Evolutionary conservation across 2,888 invertebrate species (phyloP), one percentile per base, ranked within the genome.

Genomic region (Meganola albula): DNA sequence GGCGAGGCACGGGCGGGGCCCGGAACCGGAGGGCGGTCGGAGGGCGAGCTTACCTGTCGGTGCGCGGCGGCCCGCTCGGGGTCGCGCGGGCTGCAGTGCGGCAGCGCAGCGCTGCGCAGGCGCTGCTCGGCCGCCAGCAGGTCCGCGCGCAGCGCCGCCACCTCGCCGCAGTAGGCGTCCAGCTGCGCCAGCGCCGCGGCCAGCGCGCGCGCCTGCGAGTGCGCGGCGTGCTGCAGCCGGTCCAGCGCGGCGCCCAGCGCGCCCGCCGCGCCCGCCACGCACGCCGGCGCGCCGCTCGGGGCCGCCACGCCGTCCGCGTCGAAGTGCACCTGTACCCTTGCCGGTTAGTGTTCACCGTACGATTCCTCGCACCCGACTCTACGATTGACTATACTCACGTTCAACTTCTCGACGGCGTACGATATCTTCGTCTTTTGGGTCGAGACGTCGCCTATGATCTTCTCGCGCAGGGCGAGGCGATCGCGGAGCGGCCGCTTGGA

Each of bases 361-460:
- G 16, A 6, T 16, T 16, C 16, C 16, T n/a, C n/a, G n/a, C n/a
- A n/a, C n/a, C n/a, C n/a, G 14, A 8, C 10, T 4, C 27, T 25
- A 16, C 28, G 22, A 18, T 10, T 24, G 30, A n/a, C n/a, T 12
- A 21, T 10, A 84, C 86, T 88, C 84, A 93, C 94, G 88, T 95
- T 93, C 48, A 97, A 88, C 78, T 97, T 97, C 76, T 97, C 96
- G 57, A 96, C 91, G 33, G 96, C 93, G 63, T 97, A 90, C 23
- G 91, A 89, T 54, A 97, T 92, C 80, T 96, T 96, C 1, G 95
- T 95, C 73, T 94, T 94, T 74, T 97, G 96, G 50, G 95, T 94
- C 44, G 94, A 90, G 36, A 95, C 91, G 65, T 97, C 96, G 50
- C 93, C 93, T 41, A 94, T 82, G 68, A 94, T 91, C 76, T 96